Percentiles rank a stretch among this genome's conserved stretches.
Evolutionary conservation across 2,888 invertebrate species (phyloP).

Genomic region (Pherbina coryleti): DNA sequence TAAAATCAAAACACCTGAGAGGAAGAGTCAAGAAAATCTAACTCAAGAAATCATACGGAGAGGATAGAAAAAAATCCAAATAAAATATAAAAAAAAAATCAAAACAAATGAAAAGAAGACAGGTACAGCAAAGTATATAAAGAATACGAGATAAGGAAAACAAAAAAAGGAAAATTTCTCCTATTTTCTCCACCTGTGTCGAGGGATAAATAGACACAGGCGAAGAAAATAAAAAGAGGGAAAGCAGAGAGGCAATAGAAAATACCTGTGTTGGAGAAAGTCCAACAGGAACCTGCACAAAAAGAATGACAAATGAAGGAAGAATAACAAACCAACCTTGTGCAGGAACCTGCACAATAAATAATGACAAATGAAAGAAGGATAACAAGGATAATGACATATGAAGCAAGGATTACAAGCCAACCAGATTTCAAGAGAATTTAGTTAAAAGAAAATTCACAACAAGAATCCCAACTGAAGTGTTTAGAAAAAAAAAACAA

Average conservation of each 20-base stretch:
- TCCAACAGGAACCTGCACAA: constrained; percentile 45
- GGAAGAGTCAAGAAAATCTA: constrained; percentile 1
- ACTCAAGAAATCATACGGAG: neutral
- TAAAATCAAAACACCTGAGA: constrained; percentile 16
- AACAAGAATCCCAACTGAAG: neutral
- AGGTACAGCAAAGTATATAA: constrained; percentile 24
- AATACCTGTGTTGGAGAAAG: constrained; percentile 40
- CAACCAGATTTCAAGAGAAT: neutral
- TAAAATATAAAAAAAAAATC: constrained; percentile 13
- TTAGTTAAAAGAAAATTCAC: neutral
- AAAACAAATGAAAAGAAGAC: constrained; percentile 6
- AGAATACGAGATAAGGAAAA: constrained; percentile 10
- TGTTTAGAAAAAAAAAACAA: neutral
- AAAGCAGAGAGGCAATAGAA: constrained; percentile 27
- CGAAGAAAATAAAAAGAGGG: constrained; percentile 3
- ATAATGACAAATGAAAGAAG: neutral
- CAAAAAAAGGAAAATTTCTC: constrained; percentile 32
- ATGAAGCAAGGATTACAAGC: neutral
- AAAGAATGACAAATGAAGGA: neutral
- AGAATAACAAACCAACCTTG: neutral
- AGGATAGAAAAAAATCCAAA: neutral
- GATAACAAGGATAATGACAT: neutral
- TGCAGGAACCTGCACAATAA: too few species aligned
- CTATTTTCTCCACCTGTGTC: constrained; percentile 38
- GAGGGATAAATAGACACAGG: constrained; percentile 20